These are phyloP conservation scores for Strigamia transsilvanica DNA, from an alignment of 2,888 invertebrate genomes.

Conservation along the genomic window DNA sequence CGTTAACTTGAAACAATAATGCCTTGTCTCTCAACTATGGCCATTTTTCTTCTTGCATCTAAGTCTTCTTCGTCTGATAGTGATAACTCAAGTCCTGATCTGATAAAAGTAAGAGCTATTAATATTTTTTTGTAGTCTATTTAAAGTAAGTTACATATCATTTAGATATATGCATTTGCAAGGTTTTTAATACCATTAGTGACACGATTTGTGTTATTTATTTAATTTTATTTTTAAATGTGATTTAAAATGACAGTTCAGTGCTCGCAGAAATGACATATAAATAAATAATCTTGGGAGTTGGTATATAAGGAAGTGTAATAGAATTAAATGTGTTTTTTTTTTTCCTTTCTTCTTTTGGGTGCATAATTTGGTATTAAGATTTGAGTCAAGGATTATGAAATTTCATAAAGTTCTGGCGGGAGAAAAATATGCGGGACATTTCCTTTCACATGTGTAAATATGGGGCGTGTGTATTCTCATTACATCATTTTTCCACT, in stretches of 20 bases:
- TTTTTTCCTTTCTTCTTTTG: background rate
- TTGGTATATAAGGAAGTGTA: constrained; percentile 12
- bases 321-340: background rate
- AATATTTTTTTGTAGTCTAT: background rate
- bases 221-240: background rate
- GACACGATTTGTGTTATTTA: background rate
- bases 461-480: constrained; percentile 44
- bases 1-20: background rate
- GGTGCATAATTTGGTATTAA: background rate
- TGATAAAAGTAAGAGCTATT: constrained; percentile 14
- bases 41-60: constrained; percentile 40
- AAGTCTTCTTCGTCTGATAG: constrained; percentile 22
- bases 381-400: constrained; percentile 28
- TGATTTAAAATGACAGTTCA: background rate
- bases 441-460: constrained; percentile 42
- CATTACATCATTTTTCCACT: constrained; percentile 32
- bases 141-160: background rate
- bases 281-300: background rate
- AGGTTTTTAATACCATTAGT: too few relatives aligned
- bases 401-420: background rate
- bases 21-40: constrained; percentile 43
- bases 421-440: constrained; percentile 28
- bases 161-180: too few relatives aligned
- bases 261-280: background rate
- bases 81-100: constrained; percentile 4